Evolutionary conservation across 1,140 invertebrate species (phyloP).

Genomic region (Drosophila busckii): DNA sequence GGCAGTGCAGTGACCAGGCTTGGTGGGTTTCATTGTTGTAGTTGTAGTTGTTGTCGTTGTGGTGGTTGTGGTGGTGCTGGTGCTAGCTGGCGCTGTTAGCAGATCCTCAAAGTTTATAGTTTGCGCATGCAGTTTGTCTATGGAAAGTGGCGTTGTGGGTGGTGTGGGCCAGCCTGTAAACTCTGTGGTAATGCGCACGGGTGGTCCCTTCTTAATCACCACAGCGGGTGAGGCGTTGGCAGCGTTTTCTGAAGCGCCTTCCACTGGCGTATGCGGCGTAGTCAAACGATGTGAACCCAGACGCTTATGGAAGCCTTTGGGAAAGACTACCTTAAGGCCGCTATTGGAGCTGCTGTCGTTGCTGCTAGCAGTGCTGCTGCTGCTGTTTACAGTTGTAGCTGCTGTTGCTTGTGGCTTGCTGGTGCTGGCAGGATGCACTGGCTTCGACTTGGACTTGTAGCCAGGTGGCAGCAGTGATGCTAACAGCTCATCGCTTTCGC

Average conservation of each 20-base stretch:
- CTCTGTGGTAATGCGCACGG: slow-evolving; percentile 89
- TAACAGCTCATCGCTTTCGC: slow-evolving; percentile 80
- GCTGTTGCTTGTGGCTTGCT: slow-evolving; percentile 42
- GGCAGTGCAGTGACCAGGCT: slow-evolving; percentile 87
- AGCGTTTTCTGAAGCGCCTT: slow-evolving; percentile 42
- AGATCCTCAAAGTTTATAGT: slow-evolving; percentile 79
- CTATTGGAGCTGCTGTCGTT: slow-evolving; percentile 52
- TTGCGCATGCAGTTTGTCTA: slow-evolving; percentile 88
- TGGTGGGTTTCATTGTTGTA: slow-evolving; percentile 86
- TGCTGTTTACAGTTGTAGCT: slow-evolving; percentile 48
- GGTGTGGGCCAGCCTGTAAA: slow-evolving; percentile 93
- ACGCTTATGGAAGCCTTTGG: slow-evolving; percentile 87
- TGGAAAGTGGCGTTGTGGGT: slow-evolving; percentile 90
- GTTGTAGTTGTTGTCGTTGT: slow-evolving; percentile 88
- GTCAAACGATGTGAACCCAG: slow-evolving; percentile 82
- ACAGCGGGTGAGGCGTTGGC: slow-evolving; percentile 80
- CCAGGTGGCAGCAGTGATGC: slow-evolving; percentile 82
- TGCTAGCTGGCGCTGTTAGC: slow-evolving; percentile 38
- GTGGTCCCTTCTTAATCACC: slow-evolving; percentile 89
- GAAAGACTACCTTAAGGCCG: slow-evolving; percentile 87
- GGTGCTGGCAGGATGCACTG: slow-evolving; percentile 46
- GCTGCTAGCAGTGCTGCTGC: slow-evolving; percentile 31
- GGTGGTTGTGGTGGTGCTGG: slow-evolving; percentile 81
- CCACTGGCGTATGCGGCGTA: slow-evolving; percentile 79
- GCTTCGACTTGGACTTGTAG: slow-evolving; percentile 80